Evolutionary conservation across 2,113 vertebrate species (phyloP), one percentile per base, ranked within the genome.

Genomic region (Triplophysa siluroides): DNA sequence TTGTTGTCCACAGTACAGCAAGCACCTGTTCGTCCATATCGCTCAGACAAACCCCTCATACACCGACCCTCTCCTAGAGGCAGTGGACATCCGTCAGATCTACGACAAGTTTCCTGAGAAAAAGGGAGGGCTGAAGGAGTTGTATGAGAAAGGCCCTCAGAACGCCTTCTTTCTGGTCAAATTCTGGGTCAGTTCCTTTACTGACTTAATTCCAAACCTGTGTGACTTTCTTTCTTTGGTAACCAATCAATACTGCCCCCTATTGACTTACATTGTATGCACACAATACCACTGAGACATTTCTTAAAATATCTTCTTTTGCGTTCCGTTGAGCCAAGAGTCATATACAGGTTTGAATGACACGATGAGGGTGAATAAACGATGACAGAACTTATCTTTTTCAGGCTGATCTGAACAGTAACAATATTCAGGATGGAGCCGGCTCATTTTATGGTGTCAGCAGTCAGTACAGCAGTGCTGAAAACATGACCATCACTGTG

Each of bases 31-130:
- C 16, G 96, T 98, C 84, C 96, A 98, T 91, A 98, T 98, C 47
- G 95, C 95, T 76, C 96, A 96, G 87, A 95, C 95, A 0, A 96
- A 96, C 89, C 95, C 96, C 4, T 94, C 94, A 24, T 97, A 96
- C 93, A 96, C 91, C 0, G 96, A 98, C 78, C 96, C 96, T 0
- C 92, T 96, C 24, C 89, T 98, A 92, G 96, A 98, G 89, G 96
- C 96, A 0, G 96, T 98, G 80, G 96, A 98, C 4, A 95, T 98
- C 79, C 94, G 96, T 79, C 96, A 98, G 93, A 98, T 98, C 92
- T 98, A 98, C 0, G 96, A 98, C 91, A 98, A 98, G 86, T 98
- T 98, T 83, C 96, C 96, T 0, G 96, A 98, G 92, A 98, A 97
- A 89, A 98, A 98, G 79, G 96, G 96, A 0, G 96, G 96, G 24